These are phyloP conservation scores for Oophaga pumilio DNA, from an alignment of 2,113 vertebrate species.

Conservation along the genomic window DNA sequence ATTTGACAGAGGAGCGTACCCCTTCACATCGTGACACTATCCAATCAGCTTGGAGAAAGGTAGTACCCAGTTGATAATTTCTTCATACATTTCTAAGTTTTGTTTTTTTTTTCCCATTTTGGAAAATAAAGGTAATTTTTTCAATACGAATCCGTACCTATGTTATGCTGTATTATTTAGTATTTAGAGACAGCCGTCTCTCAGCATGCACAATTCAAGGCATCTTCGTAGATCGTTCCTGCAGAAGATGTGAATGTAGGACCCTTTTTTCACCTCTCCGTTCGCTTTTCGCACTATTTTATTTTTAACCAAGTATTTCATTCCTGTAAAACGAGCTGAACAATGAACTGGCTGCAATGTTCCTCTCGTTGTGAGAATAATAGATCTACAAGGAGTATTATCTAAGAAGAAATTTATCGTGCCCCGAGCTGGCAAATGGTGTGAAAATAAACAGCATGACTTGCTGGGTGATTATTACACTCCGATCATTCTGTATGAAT, in stretches of 20 bases:
- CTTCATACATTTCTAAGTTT: too few relatives aligned
- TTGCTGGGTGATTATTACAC: constrained; percentile 9
- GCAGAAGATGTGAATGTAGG: background rate
- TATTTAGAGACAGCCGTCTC: background rate
- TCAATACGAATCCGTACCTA: background rate
- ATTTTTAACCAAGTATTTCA: constrained; percentile 18
- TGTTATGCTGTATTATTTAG: background rate
- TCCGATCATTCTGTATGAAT: background rate
- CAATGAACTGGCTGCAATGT: constrained; percentile 28
- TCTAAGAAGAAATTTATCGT: background rate
- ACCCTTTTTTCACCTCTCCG: background rate
- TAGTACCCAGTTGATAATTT: too few relatives aligned
- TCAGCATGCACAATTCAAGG: background rate
- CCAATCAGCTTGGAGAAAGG: too few relatives aligned
- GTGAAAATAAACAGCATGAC: constrained; percentile 19
- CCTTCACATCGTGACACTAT: too few relatives aligned
- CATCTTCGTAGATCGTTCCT: too few relatives aligned
- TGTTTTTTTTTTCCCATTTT: too few relatives aligned
- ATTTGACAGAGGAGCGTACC: too few relatives aligned
- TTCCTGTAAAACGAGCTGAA: constrained; percentile 30
- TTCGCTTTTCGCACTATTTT: constrained; percentile 26
- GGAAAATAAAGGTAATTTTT: too few relatives aligned
- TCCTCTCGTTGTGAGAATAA: constrained; percentile 24
- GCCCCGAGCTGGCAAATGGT: background rate
- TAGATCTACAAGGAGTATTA: constrained; percentile 10